Percentiles rank a stretch among this genome's conserved stretches.
These are phyloP conservation scores for Drosophila punjabiensis DNA, from an alignment of 1,140 invertebrate species.

Conservation along the genomic window DNA sequence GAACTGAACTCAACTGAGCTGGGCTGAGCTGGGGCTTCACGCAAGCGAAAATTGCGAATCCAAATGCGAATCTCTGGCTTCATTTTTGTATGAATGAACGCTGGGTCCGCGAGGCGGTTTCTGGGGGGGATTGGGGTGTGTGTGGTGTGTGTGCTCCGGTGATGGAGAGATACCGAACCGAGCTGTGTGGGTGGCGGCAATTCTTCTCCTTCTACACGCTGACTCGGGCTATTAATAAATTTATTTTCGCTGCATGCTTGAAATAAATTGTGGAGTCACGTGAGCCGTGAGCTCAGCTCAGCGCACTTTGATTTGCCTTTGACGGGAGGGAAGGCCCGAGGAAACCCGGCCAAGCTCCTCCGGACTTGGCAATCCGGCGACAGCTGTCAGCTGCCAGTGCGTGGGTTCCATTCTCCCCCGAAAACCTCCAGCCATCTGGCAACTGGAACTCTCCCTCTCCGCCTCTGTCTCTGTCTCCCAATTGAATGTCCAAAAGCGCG, in stretches of 20 bases:
- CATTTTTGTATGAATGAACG: conserved; percentile 60
- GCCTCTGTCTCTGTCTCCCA: conserved; percentile 17
- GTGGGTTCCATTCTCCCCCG: conserved; percentile 7
- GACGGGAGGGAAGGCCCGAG: conserved; percentile 30
- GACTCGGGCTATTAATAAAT: conserved; percentile 78
- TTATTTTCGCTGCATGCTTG: conserved; percentile 74
- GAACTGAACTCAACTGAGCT: conserved; percentile 38
- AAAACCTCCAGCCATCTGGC: conserved; percentile 18
- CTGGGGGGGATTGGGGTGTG: conserved; percentile 1
- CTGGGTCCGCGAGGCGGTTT: neutral
- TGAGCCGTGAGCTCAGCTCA: conserved; percentile 42
- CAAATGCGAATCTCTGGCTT: conserved; percentile 60
- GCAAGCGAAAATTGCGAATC: conserved; percentile 69
- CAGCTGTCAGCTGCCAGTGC: conserved; percentile 71
- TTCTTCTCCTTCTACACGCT: conserved; percentile 48
- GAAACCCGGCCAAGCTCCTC: conserved; percentile 6
- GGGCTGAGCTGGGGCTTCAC: conserved; percentile 39
- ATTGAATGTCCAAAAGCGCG: conserved; percentile 67
- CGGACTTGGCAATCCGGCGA: conserved; percentile 55
- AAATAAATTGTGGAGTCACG: conserved; percentile 81
- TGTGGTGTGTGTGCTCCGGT: neutral
- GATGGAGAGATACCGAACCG: conserved; percentile 31
- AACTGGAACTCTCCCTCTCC: conserved; percentile 2
- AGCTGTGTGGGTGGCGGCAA: conserved; percentile 74
- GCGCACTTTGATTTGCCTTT: conserved; percentile 71